Evolutionary conservation across 2,888 invertebrate species (phyloP).

Genomic region (Nowickia ferox): DNA sequence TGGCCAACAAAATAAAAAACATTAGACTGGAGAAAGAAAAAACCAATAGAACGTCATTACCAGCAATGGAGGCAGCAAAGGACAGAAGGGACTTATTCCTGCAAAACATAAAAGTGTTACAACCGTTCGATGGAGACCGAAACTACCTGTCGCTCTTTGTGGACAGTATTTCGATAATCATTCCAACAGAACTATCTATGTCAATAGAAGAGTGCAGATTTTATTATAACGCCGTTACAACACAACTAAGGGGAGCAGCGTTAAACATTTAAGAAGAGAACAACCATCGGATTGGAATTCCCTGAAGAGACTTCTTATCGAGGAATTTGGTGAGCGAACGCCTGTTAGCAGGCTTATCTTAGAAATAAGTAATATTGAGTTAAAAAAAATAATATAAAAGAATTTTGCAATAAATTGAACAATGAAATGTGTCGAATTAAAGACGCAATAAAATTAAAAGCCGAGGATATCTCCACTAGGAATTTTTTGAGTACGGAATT

Average conservation of each 20-base stretch:
- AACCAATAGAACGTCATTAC: background rate
- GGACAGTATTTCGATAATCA: constrained; percentile 30
- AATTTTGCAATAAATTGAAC: too few species aligned
- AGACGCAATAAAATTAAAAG: too few species aligned
- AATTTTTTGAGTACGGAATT: constrained; percentile 21
- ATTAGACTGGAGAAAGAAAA: background rate
- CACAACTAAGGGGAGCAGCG: constrained; percentile 18
- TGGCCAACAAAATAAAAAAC: background rate
- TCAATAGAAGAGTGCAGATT: constrained; percentile 38
- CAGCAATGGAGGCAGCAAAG: constrained; percentile 23
- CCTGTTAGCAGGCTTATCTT: constrained; percentile 6
- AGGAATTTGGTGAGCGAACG: constrained; percentile 42
- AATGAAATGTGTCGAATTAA: too few species aligned
- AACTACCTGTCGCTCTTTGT: constrained; percentile 43
- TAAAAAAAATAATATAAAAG: background rate
- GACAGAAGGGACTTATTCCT: constrained; percentile 44
- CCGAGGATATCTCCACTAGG: too few species aligned
- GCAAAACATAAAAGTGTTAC: constrained; percentile 41
- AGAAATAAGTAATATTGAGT: constrained; percentile 37
- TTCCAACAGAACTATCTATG: constrained; percentile 27
- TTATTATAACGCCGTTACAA: background rate
- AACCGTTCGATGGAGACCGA: constrained; percentile 47
- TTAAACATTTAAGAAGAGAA: constrained; percentile 44
- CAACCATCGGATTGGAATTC: constrained; percentile 35
- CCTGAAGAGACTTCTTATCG: constrained; percentile 4